A percentile compares a stretch with the other conserved stretches of the same genome.
Conservation (phyloP, 2,797 vertebrate genomes). For the Calcarius lapponicus region DNA sequence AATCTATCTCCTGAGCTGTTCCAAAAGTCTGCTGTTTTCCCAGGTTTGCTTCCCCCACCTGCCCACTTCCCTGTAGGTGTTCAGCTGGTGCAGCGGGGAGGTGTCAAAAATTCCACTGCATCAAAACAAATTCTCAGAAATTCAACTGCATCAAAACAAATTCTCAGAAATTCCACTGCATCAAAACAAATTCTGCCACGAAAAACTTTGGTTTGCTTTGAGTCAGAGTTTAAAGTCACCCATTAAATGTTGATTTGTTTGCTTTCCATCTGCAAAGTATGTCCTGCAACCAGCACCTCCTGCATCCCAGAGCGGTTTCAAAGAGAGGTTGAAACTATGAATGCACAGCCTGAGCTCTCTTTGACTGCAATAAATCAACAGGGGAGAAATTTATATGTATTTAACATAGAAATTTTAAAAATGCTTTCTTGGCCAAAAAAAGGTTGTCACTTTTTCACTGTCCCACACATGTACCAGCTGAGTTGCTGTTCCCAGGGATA, state of each 20-base stretch:
- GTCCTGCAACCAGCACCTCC: background rate
- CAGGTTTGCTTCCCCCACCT: background rate
- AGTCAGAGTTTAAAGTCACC: rapidly evolving
- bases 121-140: too few relatives aligned
- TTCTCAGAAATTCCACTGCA: too few relatives aligned
- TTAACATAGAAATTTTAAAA: background rate
- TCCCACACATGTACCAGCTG: rapidly evolving
- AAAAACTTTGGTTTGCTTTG: background rate
- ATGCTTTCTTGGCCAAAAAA: background rate
- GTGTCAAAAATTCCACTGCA: background rate
- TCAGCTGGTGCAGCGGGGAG: background rate
- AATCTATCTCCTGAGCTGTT: background rate
- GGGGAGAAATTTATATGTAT: background rate
- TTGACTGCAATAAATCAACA: background rate
- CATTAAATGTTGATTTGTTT: background rate
- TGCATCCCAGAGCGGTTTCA: background rate
- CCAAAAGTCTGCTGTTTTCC: background rate
- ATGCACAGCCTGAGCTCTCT: background rate
- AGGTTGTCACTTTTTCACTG: background rate
- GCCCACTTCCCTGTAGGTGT: background rate
- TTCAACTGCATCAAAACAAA: too few relatives aligned
- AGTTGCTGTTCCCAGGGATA: background rate
- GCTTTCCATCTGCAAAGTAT: background rate
- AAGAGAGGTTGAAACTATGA: background rate
- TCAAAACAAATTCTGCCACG: background rate